Evolutionary conservation across 2,113 vertebrate species (phyloP).

Genomic region (Argyrosomus japonicus): DNA sequence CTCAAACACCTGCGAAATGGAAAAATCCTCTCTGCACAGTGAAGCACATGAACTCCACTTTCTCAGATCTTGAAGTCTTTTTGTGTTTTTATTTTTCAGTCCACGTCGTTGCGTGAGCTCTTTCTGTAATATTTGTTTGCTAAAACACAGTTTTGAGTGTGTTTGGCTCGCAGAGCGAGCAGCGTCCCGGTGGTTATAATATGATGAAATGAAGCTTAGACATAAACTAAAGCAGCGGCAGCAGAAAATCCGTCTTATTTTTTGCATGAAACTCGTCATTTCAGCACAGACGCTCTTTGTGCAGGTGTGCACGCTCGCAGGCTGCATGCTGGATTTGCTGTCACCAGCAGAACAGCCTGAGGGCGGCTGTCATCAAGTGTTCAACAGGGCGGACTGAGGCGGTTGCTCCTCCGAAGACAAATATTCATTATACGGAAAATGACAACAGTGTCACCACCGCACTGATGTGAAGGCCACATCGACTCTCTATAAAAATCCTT

Average conservation of each 20-base stretch:
- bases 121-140: not conserved
- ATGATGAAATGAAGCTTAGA: not conserved
- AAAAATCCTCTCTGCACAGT: not conserved
- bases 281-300: constrained; percentile 20
- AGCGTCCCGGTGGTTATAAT: not conserved
- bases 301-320: constrained; percentile 35
- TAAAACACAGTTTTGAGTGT: not conserved
- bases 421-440: constrained; percentile 26
- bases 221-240: not conserved
- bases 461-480: not conserved
- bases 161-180: not conserved
- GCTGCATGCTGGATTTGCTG: not conserved
- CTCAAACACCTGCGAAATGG: not conserved
- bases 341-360: constrained; percentile 33
- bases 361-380: constrained; percentile 47
- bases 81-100: not conserved
- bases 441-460: constrained; percentile 9
- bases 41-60: not conserved
- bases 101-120: not conserved
- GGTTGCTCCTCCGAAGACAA: constrained; percentile 61
- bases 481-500: not conserved
- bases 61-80: not conserved
- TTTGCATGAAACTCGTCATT: not conserved
- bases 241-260: not conserved
- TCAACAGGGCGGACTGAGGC: constrained; percentile 25